phyloP scores from a whole-genome alignment of 2,113 vertebrate species.

The Mugil cephalus region DNA sequence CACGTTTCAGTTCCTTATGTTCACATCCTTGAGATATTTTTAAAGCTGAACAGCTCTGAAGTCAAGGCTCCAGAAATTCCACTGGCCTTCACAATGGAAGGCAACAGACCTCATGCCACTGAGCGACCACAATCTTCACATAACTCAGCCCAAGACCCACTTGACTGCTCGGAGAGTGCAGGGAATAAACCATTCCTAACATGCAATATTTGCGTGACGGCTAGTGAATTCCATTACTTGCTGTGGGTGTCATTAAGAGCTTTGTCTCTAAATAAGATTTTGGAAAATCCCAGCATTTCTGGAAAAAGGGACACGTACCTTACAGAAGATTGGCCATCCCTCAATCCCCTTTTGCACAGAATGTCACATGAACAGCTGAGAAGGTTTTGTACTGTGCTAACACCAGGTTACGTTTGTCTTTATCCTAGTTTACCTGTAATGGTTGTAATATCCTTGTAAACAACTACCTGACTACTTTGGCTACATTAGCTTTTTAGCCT shows the following conservation, averaged over 20 bases:
- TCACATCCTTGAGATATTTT: slow-evolving; percentile 64
- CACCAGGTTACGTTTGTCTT: fast-evolving
- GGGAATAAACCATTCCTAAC: slow-evolving; percentile 56
- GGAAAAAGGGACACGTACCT: slow-evolving; percentile 41
- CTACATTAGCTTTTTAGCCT: slow-evolving; percentile 37
- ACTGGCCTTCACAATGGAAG: slow-evolving; percentile 52
- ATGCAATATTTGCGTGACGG: slow-evolving; percentile 50
- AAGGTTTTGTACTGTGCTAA: neutral
- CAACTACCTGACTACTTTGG: slow-evolving; percentile 16
- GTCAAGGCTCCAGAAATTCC: slow-evolving; percentile 60
- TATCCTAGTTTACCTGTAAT: neutral
- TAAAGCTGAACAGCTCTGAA: slow-evolving; percentile 56
- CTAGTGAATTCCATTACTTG: slow-evolving; percentile 55
- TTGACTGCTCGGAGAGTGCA: slow-evolving; percentile 36
- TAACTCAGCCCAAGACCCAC: slow-evolving; percentile 62
- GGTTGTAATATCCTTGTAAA: slow-evolving; percentile 12
- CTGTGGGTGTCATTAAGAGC: slow-evolving; percentile 33
- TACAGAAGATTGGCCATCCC: neutral
- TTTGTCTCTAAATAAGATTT: slow-evolving; percentile 21
- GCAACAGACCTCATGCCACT: slow-evolving; percentile 45
- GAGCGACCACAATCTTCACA: slow-evolving; percentile 69
- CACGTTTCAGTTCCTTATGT: slow-evolving; percentile 49
- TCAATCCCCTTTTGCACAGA: neutral
- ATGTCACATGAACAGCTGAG: neutral
- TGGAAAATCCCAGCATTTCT: slow-evolving; percentile 36